Conservation (phyloP, 2,888 invertebrate genomes). For the Leucophenga maculata region DNA sequence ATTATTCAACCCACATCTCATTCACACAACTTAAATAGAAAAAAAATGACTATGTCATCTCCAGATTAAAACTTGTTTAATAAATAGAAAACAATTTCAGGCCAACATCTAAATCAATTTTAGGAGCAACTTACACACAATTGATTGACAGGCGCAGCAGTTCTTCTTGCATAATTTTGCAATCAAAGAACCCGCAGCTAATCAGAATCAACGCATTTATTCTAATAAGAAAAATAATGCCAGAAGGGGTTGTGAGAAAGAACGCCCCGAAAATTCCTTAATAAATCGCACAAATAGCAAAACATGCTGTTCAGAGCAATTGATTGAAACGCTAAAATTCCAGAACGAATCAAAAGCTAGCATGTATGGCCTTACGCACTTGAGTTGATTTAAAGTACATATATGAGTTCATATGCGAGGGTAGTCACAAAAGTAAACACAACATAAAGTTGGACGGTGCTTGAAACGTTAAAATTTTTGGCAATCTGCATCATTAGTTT, state of each 20-base stretch:
- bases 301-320: neutral
- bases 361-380: too few relatives aligned
- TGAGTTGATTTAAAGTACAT: too few relatives aligned
- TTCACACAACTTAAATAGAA: neutral
- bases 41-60: neutral
- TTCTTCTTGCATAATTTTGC: constrained; percentile 24
- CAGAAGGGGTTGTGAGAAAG: neutral
- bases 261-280: neutral
- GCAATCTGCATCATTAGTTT: too few relatives aligned
- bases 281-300: neutral
- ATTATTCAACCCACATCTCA: neutral
- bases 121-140: neutral
- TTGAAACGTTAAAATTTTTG: too few relatives aligned
- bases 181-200: constrained; percentile 21
- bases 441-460: too few relatives aligned
- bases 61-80: constrained; percentile 2
- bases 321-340: neutral
- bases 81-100: neutral
- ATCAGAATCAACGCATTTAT: neutral
- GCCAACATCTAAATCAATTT: neutral
- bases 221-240: too few relatives aligned
- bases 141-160: constrained; percentile 16
- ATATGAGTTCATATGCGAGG: too few relatives aligned
- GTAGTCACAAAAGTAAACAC: too few relatives aligned
- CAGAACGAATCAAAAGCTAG: too few relatives aligned